Evolutionary conservation across 2,888 invertebrate species (phyloP).

Genomic region (Cerceris ruficornis): DNA sequence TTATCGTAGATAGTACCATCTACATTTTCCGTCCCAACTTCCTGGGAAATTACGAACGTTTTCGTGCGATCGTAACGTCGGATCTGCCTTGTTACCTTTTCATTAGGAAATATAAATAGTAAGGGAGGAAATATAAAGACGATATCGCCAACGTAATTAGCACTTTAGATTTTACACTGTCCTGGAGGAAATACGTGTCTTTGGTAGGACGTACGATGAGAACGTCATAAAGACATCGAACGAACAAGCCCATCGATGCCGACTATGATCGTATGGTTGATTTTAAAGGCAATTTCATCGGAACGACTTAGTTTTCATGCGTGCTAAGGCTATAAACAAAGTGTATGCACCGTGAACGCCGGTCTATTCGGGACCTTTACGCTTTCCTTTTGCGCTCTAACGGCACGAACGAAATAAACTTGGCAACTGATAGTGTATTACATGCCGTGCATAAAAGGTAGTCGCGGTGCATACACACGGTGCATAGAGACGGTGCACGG

Average conservation of each 20-base stretch:
- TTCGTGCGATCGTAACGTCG: too few relatives aligned
- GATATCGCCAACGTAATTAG: too few relatives aligned
- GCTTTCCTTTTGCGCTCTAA: conserved; percentile 28
- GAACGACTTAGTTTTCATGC: conserved; percentile 30
- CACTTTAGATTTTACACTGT: too few relatives aligned
- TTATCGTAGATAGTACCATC: conserved; percentile 31
- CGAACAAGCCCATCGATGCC: not conserved
- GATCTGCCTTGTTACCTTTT: too few relatives aligned
- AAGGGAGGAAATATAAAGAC: too few relatives aligned
- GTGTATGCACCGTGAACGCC: conserved; percentile 15
- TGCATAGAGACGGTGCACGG: conserved; percentile 40
- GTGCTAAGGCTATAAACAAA: conserved; percentile 42
- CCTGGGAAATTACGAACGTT: not conserved
- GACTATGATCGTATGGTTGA: not conserved
- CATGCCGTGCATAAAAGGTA: conserved; percentile 53
- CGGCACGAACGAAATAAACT: conserved; percentile 48
- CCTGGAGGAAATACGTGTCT: too few relatives aligned
- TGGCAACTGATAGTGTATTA: conserved; percentile 61
- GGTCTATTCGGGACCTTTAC: conserved; percentile 39
- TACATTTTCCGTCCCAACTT: conserved; percentile 1
- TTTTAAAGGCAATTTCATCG: conserved; percentile 4
- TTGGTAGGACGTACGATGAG: not conserved
- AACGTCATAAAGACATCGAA: conserved; percentile 13
- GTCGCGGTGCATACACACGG: not conserved
- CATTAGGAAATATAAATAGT: too few relatives aligned